Conservation (phyloP, 1,140 invertebrate genomes). For the Orchesella cincta region DNA sequence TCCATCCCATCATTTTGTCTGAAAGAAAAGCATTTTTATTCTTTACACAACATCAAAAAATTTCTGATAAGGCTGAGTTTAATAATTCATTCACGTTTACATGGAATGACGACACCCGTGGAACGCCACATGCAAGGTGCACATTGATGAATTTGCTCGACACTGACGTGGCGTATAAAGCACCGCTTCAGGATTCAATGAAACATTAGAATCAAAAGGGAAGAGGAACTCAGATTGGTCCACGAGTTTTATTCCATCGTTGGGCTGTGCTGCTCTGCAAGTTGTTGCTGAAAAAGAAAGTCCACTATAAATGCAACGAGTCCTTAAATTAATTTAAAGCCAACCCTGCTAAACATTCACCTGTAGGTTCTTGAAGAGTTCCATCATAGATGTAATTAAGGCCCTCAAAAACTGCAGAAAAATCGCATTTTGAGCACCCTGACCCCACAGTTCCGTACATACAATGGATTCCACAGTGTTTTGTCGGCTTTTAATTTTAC, state of each 20-base stretch:
- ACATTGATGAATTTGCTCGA: constrained; percentile 29
- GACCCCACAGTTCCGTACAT: neutral
- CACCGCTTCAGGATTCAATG: constrained; percentile 34
- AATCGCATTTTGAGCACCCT: constrained; percentile 38
- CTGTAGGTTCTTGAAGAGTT: constrained; percentile 23
- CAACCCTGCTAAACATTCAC: too few relatives aligned
- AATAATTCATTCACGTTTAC: constrained; percentile 21
- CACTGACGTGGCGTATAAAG: constrained; percentile 40
- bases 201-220: constrained; percentile 27
- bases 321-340: neutral
- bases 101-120: constrained; percentile 42
- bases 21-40: neutral
- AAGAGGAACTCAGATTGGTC: constrained; percentile 36
- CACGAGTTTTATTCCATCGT: constrained; percentile 26
- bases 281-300: neutral
- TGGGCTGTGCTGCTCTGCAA: constrained; percentile 15
- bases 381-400: constrained; percentile 33
- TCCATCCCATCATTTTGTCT: constrained; percentile 42
- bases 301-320: neutral
- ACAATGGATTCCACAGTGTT: constrained; percentile 27
- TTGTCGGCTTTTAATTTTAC: neutral
- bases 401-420: constrained; percentile 37
- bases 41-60: neutral
- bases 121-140: constrained; percentile 35
- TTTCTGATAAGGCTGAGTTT: too few relatives aligned